phyloP scores from a whole-genome alignment of 1,140 invertebrate species.

The Gonatopus flavifemur region DNA sequence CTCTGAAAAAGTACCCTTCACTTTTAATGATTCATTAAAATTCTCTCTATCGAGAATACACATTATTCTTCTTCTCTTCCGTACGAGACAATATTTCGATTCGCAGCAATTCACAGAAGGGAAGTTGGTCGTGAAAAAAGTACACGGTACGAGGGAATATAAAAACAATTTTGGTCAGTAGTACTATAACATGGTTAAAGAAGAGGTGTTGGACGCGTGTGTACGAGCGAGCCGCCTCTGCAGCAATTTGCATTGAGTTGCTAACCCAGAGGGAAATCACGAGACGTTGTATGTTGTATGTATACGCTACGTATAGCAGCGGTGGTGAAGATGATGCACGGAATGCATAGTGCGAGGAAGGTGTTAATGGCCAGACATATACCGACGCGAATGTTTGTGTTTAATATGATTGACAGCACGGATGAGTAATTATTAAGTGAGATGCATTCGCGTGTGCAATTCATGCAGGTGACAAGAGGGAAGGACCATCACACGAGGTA shows the following conservation, averaged over 20 bases:
- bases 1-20: too few species aligned
- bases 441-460: slow-evolving; percentile 15
- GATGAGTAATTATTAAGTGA: slow-evolving; percentile 30
- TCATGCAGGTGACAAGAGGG: not conserved
- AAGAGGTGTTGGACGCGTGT: not conserved
- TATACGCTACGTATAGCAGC: slow-evolving; percentile 13
- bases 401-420: slow-evolving; percentile 40
- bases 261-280: slow-evolving; percentile 42
- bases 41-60: too few species aligned
- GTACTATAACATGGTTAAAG: too few species aligned
- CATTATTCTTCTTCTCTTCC: too few species aligned
- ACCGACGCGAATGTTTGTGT: slow-evolving; percentile 15
- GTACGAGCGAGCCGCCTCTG: slow-evolving; percentile 9
- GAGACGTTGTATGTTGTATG: slow-evolving; percentile 8
- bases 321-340: slow-evolving; percentile 3
- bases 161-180: too few species aligned
- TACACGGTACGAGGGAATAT: too few species aligned
- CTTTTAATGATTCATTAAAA: too few species aligned
- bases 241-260: slow-evolving; percentile 31
- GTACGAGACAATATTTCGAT: too few species aligned
- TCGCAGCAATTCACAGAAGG: too few species aligned
- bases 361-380: slow-evolving; percentile 34
- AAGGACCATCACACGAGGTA: too few species aligned
- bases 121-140: too few species aligned
- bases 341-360: slow-evolving; percentile 3